Base-by-base conservation (phyloP, 2,888 invertebrate species). In the Ischnus inquisitorius region DNA sequence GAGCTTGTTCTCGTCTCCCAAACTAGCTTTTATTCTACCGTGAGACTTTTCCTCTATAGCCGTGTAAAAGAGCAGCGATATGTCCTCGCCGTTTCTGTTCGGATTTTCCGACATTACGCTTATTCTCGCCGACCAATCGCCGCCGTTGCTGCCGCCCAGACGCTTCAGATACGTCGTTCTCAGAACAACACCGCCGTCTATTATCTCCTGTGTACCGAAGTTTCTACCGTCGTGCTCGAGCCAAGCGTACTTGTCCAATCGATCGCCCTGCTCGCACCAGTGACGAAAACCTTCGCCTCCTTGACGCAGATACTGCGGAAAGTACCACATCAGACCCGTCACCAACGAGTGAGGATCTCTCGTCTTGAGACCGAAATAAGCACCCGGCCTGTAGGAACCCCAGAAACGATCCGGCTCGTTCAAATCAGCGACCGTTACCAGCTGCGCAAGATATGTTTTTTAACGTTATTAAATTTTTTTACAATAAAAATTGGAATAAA, bases 271-370 rank as follows among this genome's bases (percentile, higher is more conserved):
- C 80, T 98, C 97, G 92, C 99, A 99, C 97, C 98, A 98, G 93
- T 99, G 98, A 86, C 98, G 96, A 91, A 85, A 93, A 0, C 97
- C 97, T 86, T 97, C 96, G 85, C 97, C 97, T 43, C 95, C 95
- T 1, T 95, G 95, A 0, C 95, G 94, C 34, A 96, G 91, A 87
- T 95, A 94, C 1, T 95, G 95, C 0, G 97, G 97, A 85, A 97
- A 96, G 92, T 99, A 98, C 99, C 99, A 99, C 98, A 99, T 99
- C 25, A 99, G 94, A 0, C 99, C 99, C 90, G 98, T 97, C 0
- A 98, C 96, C 0, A 98, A 95, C 0, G 99, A 98, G 76, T 96
- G 94, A 0, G 98, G 97, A 92, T 98, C 97, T 75, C 99, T 94
- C 0, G 98, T 98, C 94, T 98, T 98, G 92, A 99, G 94, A 0